Conservation (phyloP, 2,797 vertebrate species). For the Trachops cirrhosus region DNA sequence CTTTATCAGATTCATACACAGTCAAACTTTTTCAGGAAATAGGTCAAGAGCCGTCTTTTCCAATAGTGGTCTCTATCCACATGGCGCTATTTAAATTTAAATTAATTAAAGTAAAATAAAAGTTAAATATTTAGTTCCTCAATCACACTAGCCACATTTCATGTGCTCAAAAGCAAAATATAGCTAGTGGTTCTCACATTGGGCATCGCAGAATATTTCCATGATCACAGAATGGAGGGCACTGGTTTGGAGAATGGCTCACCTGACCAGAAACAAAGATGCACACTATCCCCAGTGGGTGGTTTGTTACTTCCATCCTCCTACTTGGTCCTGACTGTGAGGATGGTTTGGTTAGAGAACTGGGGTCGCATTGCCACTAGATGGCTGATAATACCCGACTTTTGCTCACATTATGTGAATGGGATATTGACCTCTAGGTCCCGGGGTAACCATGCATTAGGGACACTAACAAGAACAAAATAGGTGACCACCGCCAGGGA, state of each 20-base stretch:
- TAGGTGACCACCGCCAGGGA: neutral
- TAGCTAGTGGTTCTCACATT: neutral
- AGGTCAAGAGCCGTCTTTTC: neutral
- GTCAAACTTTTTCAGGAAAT: neutral
- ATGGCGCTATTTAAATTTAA: neutral
- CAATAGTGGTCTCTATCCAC: neutral
- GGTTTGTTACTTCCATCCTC: neutral
- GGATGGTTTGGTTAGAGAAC: neutral
- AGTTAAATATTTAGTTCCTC: constrained; percentile 16
- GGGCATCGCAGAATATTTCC: neutral
- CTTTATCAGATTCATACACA: neutral
- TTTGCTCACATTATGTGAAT: neutral
- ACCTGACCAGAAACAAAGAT: neutral
- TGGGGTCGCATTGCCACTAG: neutral
- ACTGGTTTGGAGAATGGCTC: neutral
- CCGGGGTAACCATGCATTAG: neutral
- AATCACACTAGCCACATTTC: neutral
- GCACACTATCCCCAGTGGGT: neutral
- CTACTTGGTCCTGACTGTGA: neutral
- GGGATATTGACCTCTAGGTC: neutral
- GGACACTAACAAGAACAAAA: neutral
- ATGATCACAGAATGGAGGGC: neutral
- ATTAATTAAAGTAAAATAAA: constrained; percentile 6
- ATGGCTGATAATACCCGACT: neutral
- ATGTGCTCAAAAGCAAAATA: neutral